These are phyloP conservation scores for Mionectes macconnelli DNA, from an alignment of 2,113 vertebrate species.

Conservation along the genomic window DNA sequence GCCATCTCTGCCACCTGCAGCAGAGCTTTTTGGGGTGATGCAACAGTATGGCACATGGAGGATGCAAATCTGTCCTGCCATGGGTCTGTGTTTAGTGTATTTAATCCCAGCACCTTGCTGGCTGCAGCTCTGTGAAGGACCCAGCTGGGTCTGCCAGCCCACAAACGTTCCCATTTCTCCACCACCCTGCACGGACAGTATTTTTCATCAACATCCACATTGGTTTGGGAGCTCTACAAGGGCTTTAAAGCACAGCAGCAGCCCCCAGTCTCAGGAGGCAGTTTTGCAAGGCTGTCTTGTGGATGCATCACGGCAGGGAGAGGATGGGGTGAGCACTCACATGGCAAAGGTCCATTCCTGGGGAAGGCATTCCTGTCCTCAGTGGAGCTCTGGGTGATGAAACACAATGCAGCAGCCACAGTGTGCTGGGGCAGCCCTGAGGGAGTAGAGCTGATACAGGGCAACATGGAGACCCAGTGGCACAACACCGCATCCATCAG, in stretches of 20 bases:
- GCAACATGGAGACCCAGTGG: fast-evolving
- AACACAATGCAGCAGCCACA: background rate
- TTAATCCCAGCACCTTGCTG: background rate
- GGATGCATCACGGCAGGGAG: background rate
- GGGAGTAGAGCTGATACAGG: fast-evolving
- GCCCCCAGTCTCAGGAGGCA: fast-evolving
- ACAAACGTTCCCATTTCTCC: background rate
- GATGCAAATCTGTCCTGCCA: background rate
- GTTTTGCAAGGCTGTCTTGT: background rate
- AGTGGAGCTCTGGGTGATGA: background rate
- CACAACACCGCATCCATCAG: background rate
- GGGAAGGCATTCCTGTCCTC: background rate
- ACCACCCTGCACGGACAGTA: background rate
- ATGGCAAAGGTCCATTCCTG: fast-evolving
- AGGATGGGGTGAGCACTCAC: background rate
- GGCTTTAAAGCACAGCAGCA: background rate
- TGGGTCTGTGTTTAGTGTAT: fast-evolving
- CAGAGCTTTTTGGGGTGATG: background rate
- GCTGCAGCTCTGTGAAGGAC: background rate
- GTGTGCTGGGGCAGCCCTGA: background rate
- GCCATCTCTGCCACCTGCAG: background rate
- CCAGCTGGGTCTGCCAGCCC: background rate
- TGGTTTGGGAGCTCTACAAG: background rate
- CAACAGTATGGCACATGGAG: background rate
- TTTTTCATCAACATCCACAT: background rate